These are phyloP conservation scores for Mamestra configurata DNA, from an alignment of 1,140 invertebrate species.

Conservation along the genomic window DNA sequence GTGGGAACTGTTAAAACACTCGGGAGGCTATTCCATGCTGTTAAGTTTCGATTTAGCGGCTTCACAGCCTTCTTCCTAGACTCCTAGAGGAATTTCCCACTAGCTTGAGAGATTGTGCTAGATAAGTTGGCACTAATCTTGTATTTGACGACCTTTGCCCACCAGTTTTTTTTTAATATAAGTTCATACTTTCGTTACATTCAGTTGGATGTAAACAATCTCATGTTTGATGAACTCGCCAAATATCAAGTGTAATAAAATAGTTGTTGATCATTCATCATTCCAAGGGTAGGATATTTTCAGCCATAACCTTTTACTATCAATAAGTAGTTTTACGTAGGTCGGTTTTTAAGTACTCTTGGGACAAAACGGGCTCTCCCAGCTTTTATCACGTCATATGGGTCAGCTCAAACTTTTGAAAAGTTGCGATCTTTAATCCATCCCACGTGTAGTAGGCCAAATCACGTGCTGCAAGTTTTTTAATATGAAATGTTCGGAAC, in stretches of 20 bases:
- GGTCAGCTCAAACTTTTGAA: neutral
- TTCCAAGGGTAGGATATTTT: conserved; percentile 1
- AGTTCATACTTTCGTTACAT: too few species aligned
- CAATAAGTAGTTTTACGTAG: neutral
- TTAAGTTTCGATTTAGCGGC: too few species aligned
- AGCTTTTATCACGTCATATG: conserved; percentile 5
- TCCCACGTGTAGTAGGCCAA: neutral
- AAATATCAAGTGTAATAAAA: too few species aligned
- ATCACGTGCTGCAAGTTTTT: conserved; percentile 4
- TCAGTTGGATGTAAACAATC: neutral
- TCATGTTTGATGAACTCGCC: neutral
- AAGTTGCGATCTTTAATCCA: conserved; percentile 11
- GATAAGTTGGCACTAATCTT: too few species aligned
- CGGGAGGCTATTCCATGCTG: too few species aligned
- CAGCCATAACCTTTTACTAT: neutral
- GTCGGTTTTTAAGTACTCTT: neutral
- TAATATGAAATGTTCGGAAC: neutral
- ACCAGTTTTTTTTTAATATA: too few species aligned
- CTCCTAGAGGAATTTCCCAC: too few species aligned
- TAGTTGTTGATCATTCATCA: neutral
- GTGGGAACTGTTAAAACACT: too few species aligned
- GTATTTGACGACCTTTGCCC: too few species aligned
- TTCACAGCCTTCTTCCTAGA: too few species aligned
- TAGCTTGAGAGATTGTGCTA: too few species aligned
- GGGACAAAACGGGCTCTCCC: neutral